A percentile compares a stretch with the other conserved stretches of the same genome.
These are phyloP conservation scores for Amblyraja radiata DNA, from an alignment of 2,797 vertebrate genomes.

Conservation along the genomic window DNA sequence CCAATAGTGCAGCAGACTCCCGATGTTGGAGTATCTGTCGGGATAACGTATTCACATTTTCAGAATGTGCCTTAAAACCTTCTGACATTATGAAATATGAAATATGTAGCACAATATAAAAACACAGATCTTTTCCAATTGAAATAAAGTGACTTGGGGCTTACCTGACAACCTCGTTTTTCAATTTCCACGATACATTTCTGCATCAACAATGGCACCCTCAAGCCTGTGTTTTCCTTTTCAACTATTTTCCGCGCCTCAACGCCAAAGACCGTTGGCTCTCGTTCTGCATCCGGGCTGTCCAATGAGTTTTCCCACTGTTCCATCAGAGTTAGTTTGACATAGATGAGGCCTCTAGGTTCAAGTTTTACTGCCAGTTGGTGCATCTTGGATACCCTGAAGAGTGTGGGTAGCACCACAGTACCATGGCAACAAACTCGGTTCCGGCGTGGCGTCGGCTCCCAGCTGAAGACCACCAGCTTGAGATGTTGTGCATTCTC, in stretches of 20 bases:
- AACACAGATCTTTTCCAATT: conserved; percentile 19
- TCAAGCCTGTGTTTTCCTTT: conserved; percentile 74
- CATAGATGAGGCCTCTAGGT: conserved; percentile 88
- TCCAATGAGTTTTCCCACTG: conserved; percentile 90
- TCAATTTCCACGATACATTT: conserved; percentile 94
- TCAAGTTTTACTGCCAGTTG: conserved; percentile 90
- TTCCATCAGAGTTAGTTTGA: conserved; percentile 89
- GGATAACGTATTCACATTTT: not conserved
- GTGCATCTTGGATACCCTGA: conserved; percentile 78
- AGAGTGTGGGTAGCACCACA: conserved; percentile 80
- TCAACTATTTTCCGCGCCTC: conserved; percentile 84
- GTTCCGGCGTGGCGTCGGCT: conserved; percentile 77
- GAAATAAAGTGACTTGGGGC: not conserved
- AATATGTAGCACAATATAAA: not conserved
- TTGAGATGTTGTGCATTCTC: conserved; percentile 96
- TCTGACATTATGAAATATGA: not conserved
- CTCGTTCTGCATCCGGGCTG: conserved; percentile 59
- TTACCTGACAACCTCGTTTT: conserved; percentile 93
- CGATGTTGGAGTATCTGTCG: not conserved
- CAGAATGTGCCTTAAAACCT: not conserved
- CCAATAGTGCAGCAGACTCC: not conserved
- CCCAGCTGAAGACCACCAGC: conserved; percentile 94
- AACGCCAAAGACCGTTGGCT: conserved; percentile 80
- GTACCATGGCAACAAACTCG: conserved; percentile 90
- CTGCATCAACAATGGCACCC: conserved; percentile 85